Conservation (phyloP, 2,888 invertebrate genomes). For the Drepanosiphum platanoidis region DNA sequence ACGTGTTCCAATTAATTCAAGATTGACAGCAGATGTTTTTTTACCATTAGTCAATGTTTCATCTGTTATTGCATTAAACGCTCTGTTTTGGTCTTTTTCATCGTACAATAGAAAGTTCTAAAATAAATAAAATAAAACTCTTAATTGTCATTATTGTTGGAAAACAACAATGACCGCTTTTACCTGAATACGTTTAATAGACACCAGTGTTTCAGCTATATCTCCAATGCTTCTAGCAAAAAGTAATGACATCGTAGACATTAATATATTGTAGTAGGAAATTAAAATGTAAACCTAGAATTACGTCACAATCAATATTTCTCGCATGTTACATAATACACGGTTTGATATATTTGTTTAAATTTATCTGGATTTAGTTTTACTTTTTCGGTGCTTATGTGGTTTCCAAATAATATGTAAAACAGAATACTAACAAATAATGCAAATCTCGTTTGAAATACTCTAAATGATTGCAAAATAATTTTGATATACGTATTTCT, state of each 20-base stretch:
- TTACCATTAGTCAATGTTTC: too few species aligned
- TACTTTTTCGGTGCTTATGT: slow-evolving; percentile 78
- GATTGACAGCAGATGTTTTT: too few species aligned
- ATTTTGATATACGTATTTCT: slow-evolving; percentile 77
- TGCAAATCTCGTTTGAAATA: slow-evolving; percentile 84
- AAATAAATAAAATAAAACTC: slow-evolving; percentile 75
- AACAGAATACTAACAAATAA: slow-evolving; percentile 79
- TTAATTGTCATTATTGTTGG: too few species aligned
- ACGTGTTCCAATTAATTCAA: too few species aligned
- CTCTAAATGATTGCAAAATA: slow-evolving; percentile 78
- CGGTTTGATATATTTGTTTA: too few species aligned
- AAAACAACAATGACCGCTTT: too few species aligned
- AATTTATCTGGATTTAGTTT: too few species aligned
- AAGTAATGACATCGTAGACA: slow-evolving; percentile 89
- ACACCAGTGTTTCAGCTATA: slow-evolving; percentile 81
- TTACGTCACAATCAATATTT: too few species aligned
- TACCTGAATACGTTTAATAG: slow-evolving; percentile 75
- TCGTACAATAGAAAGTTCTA: slow-evolving; percentile 68
- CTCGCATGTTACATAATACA: too few species aligned
- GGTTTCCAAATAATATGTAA: slow-evolving; percentile 75
- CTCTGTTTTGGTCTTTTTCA: too few species aligned
- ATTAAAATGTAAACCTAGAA: slow-evolving; percentile 82
- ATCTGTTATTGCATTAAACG: too few species aligned
- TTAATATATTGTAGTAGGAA: slow-evolving; percentile 86
- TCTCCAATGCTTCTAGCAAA: slow-evolving; percentile 86